Evolutionary conservation across 2,888 invertebrate genomes (phyloP), one percentile per base, ranked within the genome.

Genomic region (Coenonympha glycerion): DNA sequence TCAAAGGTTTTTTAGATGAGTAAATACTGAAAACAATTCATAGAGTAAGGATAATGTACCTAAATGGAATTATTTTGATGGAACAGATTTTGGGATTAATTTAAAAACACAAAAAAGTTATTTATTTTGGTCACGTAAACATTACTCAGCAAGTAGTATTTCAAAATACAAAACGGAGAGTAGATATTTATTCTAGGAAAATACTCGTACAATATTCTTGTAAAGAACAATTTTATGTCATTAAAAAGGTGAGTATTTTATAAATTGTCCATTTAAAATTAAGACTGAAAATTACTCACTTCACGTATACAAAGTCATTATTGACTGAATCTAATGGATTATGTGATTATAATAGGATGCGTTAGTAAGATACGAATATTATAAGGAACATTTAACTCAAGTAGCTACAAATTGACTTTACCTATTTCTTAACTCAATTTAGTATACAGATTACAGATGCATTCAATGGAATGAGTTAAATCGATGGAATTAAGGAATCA

Each of bases 391-490:
- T 34, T 18, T 34, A 34, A 34, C 34, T 34, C 9, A 6, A 18
- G 18, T 18, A 34, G 34, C 4, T 18, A 18, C 9, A 16, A 34
- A 18, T 34, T 34, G 16, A 34, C 34, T 28, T n/a, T 13, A 30
- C n/a, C 13, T 16, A 18, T 16, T 34, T 34, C 34, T 18, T 34
- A 34, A 34, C 18, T 18, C 3, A 16, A 16, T 34, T 34, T 40
- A 31, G 33, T 48, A 8, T n/a, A n/a, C n/a, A n/a, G n/a, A n/a
- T n/a, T 41, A 34, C 19, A 33, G 47, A 39, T 21, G 15, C 16
- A 42, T 45, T 53, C 45, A 41, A 48, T 40, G 18, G 30, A 48
- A 44, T 33, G 41, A 34, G 21, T 22, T 33, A 37, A 48, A 52
- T 49, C 33, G 33, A 11, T 26, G 33, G 37, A 39, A 45, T 50